A percentile compares a stretch with the other conserved stretches of the same genome.
Conservation (phyloP, 30 jellyfish, hydroid and myxozoan species). For the Aurelia aurita complex sp. Pacific region DNA sequence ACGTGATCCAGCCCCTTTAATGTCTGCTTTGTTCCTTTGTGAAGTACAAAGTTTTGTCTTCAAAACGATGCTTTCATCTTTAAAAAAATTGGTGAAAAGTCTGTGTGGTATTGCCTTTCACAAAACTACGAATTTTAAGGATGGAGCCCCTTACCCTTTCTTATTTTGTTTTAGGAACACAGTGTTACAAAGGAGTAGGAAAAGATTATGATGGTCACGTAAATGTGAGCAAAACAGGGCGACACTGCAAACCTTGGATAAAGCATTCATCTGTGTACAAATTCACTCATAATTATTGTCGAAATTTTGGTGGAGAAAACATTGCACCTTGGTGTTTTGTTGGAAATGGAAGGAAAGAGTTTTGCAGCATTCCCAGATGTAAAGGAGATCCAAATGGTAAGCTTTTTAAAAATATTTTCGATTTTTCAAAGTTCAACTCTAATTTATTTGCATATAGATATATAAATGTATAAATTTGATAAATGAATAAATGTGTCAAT, state of each 20-base stretch:
- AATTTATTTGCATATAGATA: too few species aligned
- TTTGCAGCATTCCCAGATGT: conserved; percentile 57
- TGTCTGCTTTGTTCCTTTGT: too few species aligned
- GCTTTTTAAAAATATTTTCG: too few species aligned
- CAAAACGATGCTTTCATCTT: too few species aligned
- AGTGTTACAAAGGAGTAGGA: conserved; percentile 75
- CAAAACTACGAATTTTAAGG: too few species aligned
- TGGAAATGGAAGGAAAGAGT: conserved; percentile 59
- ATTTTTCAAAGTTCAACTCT: too few species aligned
- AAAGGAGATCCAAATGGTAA: conserved; percentile 19
- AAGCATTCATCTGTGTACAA: conserved; percentile 55
- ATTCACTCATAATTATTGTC: conserved; percentile 83
- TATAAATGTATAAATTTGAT: too few species aligned
- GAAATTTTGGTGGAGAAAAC: conserved; percentile 86
- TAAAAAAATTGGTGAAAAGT: too few species aligned
- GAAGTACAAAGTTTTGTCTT: too few species aligned
- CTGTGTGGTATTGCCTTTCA: too few species aligned
- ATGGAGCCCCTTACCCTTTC: background rate
- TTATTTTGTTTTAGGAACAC: conserved; percentile 41
- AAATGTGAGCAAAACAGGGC: conserved; percentile 74
- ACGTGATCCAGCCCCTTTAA: too few species aligned
- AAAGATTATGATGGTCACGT: conserved; percentile 71
- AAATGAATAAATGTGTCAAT: too few species aligned
- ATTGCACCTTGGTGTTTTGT: conserved; percentile 92
- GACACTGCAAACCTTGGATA: conserved; percentile 79